These are phyloP conservation scores for Drosophila cognata DNA, from an alignment of 2,888 invertebrate species.

Conservation along the genomic window DNA sequence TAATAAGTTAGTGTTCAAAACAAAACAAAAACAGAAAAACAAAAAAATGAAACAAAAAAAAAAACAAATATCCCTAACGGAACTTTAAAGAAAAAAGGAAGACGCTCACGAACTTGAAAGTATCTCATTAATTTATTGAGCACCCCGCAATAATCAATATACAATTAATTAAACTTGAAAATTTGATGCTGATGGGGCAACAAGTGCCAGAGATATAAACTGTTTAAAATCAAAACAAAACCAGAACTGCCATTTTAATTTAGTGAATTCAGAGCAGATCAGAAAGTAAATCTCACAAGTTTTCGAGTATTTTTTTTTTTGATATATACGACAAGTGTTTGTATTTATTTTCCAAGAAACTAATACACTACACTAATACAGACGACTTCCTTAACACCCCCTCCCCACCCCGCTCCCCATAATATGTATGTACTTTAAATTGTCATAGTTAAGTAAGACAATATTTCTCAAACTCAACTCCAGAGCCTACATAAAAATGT, in stretches of 20 bases:
- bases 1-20: conserved; percentile 60
- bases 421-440: conserved; percentile 61
- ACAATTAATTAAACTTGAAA: neutral
- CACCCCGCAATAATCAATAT: conserved; percentile 47
- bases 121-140: conserved; percentile 67
- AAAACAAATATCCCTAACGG: conserved; percentile 28
- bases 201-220: conserved; percentile 1
- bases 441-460: conserved; percentile 73
- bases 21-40: conserved; percentile 11
- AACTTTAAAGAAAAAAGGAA: conserved; percentile 10
- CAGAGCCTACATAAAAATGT: conserved; percentile 48
- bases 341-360: conserved; percentile 52
- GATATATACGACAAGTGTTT: conserved; percentile 32
- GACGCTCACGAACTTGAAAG: conserved; percentile 41
- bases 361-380: conserved; percentile 19
- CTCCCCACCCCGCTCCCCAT: conserved; percentile 13
- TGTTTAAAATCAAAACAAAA: conserved; percentile 39
- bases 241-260: conserved; percentile 77
- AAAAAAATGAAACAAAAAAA: conserved; percentile 26
- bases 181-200: neutral
- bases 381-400: conserved; percentile 47
- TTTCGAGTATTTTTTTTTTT: conserved; percentile 24
- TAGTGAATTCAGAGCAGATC: conserved; percentile 53
- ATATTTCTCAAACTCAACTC: conserved; percentile 50
- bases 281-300: conserved; percentile 24